Evolutionary conservation across 2,888 invertebrate species (phyloP), one percentile per base, ranked within the genome.

Genomic region (Carpatolechia fugitivella): DNA sequence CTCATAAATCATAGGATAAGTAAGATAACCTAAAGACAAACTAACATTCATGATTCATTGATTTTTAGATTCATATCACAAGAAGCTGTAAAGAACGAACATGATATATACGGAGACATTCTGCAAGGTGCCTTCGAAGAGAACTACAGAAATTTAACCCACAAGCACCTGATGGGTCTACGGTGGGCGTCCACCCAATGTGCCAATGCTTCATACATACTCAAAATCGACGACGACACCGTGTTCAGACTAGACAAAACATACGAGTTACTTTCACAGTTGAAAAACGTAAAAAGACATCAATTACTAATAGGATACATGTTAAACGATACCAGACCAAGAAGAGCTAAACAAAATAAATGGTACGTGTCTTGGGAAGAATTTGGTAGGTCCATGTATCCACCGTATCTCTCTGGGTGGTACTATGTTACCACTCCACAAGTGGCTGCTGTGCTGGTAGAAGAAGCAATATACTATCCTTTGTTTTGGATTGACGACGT

Each of bases 401-500:
- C 96, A 0, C 80, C 92, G 14, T 97, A 95, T 74, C 80, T 96
- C 7, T 96, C 96, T 4, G 97, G 97, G 0, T 97, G 96, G 96
- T 91, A 96, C 66, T 97, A 97, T 64, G 85, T 96, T 1, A 94
- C 95, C 1, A 95, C 94, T 55, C 92, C 93, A 0, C 82, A 91
- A 60, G 91, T 93, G 1, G 94, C 94, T 0, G 71, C 74, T 14
- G 84, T 83, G 16, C 72, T 98, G 50, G 85, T 92, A 18, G 72
- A 86, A 2, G 85, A 91, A 62, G 91, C 93, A 0, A 73, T 83
- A 30, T 74, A 81, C 33, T 84, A 92, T n/a, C 85, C 91, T 14
- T 95, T 94, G 67, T 97, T 98, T 82, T 98, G 98, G 97, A 97
- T 98, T 57, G 98, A 98, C 72, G 98, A 98, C 75, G 94, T 96